These are phyloP conservation scores for Pogona vitticeps DNA, from an alignment of 2,113 vertebrate species.

Conservation along the genomic window DNA sequence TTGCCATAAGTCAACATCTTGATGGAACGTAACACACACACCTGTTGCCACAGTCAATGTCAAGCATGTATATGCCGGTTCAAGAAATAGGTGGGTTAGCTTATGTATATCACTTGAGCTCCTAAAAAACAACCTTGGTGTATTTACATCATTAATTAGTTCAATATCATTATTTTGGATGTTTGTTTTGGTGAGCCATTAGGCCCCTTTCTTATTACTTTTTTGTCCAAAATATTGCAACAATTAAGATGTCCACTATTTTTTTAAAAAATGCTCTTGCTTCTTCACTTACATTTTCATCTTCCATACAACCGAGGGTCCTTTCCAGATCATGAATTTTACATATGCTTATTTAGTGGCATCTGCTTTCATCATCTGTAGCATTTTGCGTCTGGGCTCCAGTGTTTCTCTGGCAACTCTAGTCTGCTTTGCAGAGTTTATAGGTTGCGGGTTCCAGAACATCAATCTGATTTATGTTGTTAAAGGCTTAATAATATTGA, in stretches of 20 bases:
- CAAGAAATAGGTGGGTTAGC: conserved; percentile 52
- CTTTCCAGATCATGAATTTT: conserved; percentile 56
- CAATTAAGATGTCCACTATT: conserved; percentile 52
- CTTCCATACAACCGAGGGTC: conserved; percentile 44
- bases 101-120: conserved; percentile 55
- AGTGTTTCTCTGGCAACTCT: conserved; percentile 30
- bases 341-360: conserved; percentile 46
- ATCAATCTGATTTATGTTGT: conserved; percentile 12
- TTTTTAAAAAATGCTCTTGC: background rate
- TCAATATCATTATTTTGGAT: conserved; percentile 59
- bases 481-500: conserved; percentile 25
- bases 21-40: too few species aligned
- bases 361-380: conserved; percentile 46
- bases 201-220: conserved; percentile 64
- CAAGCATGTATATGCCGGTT: conserved; percentile 44
- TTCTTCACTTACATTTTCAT: conserved; percentile 44
- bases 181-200: conserved; percentile 63
- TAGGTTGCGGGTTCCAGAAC: conserved; percentile 38
- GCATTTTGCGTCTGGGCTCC: conserved; percentile 48
- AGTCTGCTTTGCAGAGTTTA: conserved; percentile 36
- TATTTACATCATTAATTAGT: conserved; percentile 71
- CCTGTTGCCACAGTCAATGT: conserved; percentile 27
- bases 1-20: too few species aligned
- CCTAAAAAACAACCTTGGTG: conserved; percentile 65
- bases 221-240: conserved; percentile 65